Base-by-base conservation (phyloP, 2,888 invertebrate species). In the Hydriomena furcata region DNA sequence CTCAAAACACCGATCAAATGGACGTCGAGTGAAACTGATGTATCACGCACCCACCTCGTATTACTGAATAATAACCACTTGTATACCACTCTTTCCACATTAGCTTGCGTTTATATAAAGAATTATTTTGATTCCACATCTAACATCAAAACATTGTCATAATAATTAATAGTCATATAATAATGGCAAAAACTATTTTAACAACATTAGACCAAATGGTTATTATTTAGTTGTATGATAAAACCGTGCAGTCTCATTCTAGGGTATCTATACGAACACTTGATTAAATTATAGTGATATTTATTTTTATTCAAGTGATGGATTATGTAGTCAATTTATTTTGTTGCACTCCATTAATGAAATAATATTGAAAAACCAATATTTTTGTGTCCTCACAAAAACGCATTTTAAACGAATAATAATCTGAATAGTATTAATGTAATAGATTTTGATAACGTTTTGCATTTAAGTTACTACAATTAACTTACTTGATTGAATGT, bases 1-100 rank as follows among this genome's bases (percentile, higher is more conserved):
- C 59, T 32, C 55, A 57, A 28, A 68, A 58, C 43, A 69, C 41
- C 74, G 88, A 89, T 43, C 82, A 85, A 51, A 91, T 91, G 91
- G 91, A 91, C 68, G 87, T 91, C 49, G 91, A 91, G 69, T 91
- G 80, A 84, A 65, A 60, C 41, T 48, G 49, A 27, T 36, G 12
- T 51, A 45, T 47, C 49, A 40, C 58, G 10, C 44, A 48, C 31
- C 43, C 34, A 7, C 40, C 48, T 59, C 63, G 58, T 65, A 60
- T 55, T 61, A 71, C 72, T 73, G 66, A 73, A 73, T 71, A 74
- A 74, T 71, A 52, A 52, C 52, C 52, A 47, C 37, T 24, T 34
- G 31, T 46, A 32, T 24, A 27, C 50, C 63, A 65, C 46, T 30
- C 36, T 2, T 21, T 31, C 12, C n/a, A 7, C 27, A 28, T 34